phyloP scores from a whole-genome alignment of 2,113 vertebrate genomes.

The Erythrolamprus reginae region DNA sequence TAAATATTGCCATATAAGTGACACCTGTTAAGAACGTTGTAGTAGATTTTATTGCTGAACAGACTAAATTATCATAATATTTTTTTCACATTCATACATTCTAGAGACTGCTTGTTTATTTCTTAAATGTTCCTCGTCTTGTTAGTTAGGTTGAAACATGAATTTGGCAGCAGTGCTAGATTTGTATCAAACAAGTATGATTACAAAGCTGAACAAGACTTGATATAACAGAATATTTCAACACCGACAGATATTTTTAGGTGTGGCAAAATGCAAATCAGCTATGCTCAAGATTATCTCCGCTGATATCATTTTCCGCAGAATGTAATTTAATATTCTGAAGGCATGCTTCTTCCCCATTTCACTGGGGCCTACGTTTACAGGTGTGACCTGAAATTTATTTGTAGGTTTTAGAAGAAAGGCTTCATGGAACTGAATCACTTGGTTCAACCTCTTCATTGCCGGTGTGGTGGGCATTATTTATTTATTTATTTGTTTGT shows the following conservation, averaged over 20 bases:
- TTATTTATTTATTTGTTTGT: too few species aligned
- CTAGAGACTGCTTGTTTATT: neutral
- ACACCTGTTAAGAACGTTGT: neutral
- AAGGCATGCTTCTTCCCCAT: neutral
- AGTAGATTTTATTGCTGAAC: neutral
- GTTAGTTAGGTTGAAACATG: neutral
- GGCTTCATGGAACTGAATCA: neutral
- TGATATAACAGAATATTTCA: neutral
- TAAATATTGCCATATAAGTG: neutral
- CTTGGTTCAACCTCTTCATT: neutral
- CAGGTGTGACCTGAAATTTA: neutral
- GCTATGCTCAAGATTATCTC: neutral
- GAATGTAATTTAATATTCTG: neutral
- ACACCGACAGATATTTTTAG: neutral
- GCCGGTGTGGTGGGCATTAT: neutral
- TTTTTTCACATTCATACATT: neutral
- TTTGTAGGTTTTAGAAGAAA: neutral
- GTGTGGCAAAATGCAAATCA: neutral
- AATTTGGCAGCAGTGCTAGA: neutral
- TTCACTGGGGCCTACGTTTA: neutral
- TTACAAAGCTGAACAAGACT: neutral
- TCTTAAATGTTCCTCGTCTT: neutral
- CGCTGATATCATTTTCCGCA: neutral
- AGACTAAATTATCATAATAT: neutral
- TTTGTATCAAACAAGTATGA: neutral